These are phyloP conservation scores for Maconellicoccus hirsutus DNA, from an alignment of 1,140 invertebrate genomes.

Conservation along the genomic window DNA sequence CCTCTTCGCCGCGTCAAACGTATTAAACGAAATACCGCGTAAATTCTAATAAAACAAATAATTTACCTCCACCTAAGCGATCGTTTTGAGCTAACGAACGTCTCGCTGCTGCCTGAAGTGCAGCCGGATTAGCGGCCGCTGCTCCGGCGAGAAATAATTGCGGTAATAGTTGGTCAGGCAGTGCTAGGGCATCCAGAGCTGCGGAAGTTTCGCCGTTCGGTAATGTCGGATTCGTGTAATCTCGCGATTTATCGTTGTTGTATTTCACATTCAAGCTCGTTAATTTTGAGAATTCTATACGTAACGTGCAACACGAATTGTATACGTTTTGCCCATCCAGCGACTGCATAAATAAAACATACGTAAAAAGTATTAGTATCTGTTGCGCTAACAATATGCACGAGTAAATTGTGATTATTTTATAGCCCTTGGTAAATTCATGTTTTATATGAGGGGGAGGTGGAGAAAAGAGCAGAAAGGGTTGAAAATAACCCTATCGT, in stretches of 20 bases:
- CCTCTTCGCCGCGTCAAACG: no score
- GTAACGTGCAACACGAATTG: constrained; percentile 96
- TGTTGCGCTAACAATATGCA: not conserved
- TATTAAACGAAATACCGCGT: no score
- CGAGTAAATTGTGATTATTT: not conserved
- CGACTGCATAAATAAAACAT: constrained; percentile 49
- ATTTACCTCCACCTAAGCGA: not conserved
- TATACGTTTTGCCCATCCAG: constrained; percentile 98
- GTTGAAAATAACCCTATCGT: not conserved
- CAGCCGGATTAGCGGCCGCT: constrained; percentile 41
- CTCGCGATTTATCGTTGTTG: constrained; percentile 98
- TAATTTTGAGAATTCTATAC: constrained; percentile 98
- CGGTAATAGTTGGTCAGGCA: constrained; percentile 45
- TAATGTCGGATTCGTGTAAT: constrained; percentile 95
- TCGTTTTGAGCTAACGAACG: constrained; percentile 23
- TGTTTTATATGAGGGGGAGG: no score
- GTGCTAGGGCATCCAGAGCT: constrained; percentile 26
- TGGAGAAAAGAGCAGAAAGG: not conserved
- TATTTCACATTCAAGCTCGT: constrained; percentile 96
- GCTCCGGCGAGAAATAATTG: constrained; percentile 53
- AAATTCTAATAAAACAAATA: not conserved
- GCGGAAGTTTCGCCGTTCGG: constrained; percentile 80
- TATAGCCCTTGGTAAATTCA: no score
- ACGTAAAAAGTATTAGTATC: constrained; percentile 12
- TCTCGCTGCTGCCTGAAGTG: constrained; percentile 32